Evolutionary conservation across 2,888 invertebrate genomes (phyloP), one percentile per base, ranked within the genome.

Genomic region (Exephanes ischioxanthus): DNA sequence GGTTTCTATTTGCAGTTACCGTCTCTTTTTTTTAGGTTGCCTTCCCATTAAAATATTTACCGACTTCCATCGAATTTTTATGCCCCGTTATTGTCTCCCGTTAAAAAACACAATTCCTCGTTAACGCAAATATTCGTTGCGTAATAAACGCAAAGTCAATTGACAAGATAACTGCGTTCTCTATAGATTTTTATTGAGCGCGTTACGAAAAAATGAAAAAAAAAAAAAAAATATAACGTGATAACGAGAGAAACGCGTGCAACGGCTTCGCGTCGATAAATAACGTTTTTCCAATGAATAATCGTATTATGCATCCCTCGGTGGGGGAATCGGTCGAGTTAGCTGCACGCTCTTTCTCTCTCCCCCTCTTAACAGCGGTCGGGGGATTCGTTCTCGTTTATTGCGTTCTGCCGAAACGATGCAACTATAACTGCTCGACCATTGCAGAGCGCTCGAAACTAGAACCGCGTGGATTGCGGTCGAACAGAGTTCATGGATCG

Each of bases 251-350:
- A 80, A 84, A 76, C 53, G 75, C 71, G 41, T 70, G 26, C 70
- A 71, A 33, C 70, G 84, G 61, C 73, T 61, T 70, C 80, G 77
- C 82, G 61, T 66, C 87, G 77, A 89, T 92, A 92, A 92, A 91
- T 91, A 92, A 91, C 86, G 86, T 87, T 89, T 89, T 90, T 88
- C 88, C 86, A 89, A 91, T 91, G 91, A 92, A 92, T 91, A 91
- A 89, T 90, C 89, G 89, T 89, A 90, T 92, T 90, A 92, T 88
- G 86, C 80, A 79, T 37, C 75, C 75, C 68, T 71, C 77, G 72
- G n/a, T 16, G 66, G 16, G 66, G 41, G 19, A 19, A 37, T 63
- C 41, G 41, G 41, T 63, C 33, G 22, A 63, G 63, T 33, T 63
- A 72, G 41, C 9, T 41, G 9, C 9, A 3, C 72, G 41, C 55